Base-by-base conservation (phyloP, 2,888 invertebrate genomes). In the Autographa pulchrina region DNA sequence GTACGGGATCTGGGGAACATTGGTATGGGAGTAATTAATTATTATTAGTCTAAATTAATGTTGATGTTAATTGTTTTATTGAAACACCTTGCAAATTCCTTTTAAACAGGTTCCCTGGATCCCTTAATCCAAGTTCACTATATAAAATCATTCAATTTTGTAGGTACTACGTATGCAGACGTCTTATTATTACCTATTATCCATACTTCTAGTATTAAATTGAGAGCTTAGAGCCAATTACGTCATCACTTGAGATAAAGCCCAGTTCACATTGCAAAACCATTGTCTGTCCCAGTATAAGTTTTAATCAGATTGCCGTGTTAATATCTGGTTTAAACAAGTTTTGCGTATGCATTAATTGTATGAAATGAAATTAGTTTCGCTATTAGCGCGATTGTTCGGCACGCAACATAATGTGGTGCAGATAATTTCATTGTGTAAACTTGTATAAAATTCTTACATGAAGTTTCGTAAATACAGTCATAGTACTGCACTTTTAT, bases 211-310 rank as follows among this genome's bases (percentile, higher is more conserved):
- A 43, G n/a, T 48, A 16, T 48, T 13, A 13, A 41, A n/a, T 48
- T n/a, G 16, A 8, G 52, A 80, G 75, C 79, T 81, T 83, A 77
- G 72, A 73, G 64, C 70, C 72, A 78, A 77, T 86, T 80, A 82
- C 87, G 78, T 85, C 84, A 85, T 71, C 62, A 65, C 35, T 20
- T 14, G 14, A 52, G 54, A 58, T 56, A 13, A 56, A 25, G 54
- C 54, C 20, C 13, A 25, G 54, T 56, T 56, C 25, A 20, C 20
- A 56, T 11, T 56, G 25, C 54, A 25, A 56, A 56, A 56, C 54
- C 25, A 56, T 56, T 56, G 54, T 56, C 25, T 20, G 11, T 54
- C 16, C 43, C 20, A 13, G 54, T 56, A 20, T 56, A 20, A 56
- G 54, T 56, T 56, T 56, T 48, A 48, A 56, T 56, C 25, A 25